Conservation (phyloP, 2,888 invertebrate species). For the Stenolophus ochropezus region DNA sequence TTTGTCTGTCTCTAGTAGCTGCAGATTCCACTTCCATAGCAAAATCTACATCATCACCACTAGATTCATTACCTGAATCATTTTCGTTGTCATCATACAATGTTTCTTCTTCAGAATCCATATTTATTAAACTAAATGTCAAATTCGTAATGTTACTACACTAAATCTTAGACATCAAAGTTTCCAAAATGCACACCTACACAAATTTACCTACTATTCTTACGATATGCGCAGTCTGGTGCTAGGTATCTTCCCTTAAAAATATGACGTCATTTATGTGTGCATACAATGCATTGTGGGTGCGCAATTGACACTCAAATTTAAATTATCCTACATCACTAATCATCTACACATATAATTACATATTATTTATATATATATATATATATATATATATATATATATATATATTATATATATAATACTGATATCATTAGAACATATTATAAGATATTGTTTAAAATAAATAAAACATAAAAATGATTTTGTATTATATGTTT, state of each 20-base stretch:
- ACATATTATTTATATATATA: conserved; percentile 6
- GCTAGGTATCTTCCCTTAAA: conserved; percentile 29
- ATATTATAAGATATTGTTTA: neutral
- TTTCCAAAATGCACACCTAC: conserved; percentile 58
- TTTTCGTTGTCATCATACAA: conserved; percentile 91
- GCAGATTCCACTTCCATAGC: conserved; percentile 87
- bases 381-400: neutral
- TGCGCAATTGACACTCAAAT: conserved; percentile 21
- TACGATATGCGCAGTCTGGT: conserved; percentile 55
- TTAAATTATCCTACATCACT: neutral
- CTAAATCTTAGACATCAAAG: conserved; percentile 27
- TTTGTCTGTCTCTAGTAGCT: conserved; percentile 85
- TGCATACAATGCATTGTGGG: conserved; percentile 52
- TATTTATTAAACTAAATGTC: conserved; percentile 68
- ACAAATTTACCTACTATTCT: conserved; percentile 54
- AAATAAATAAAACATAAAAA: neutral
- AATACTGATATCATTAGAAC: neutral
- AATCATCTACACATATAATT: neutral
- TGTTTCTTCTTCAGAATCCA: conserved; percentile 96
- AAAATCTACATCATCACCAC: conserved; percentile 96
- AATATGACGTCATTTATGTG: conserved; percentile 51
- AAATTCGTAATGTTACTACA: neutral
- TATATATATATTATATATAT: neutral
- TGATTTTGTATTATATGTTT: neutral
- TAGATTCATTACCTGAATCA: conserved; percentile 94